These are phyloP conservation scores for Liposcelis brunnea DNA, from an alignment of 2,888 invertebrate genomes.

Conservation along the genomic window DNA sequence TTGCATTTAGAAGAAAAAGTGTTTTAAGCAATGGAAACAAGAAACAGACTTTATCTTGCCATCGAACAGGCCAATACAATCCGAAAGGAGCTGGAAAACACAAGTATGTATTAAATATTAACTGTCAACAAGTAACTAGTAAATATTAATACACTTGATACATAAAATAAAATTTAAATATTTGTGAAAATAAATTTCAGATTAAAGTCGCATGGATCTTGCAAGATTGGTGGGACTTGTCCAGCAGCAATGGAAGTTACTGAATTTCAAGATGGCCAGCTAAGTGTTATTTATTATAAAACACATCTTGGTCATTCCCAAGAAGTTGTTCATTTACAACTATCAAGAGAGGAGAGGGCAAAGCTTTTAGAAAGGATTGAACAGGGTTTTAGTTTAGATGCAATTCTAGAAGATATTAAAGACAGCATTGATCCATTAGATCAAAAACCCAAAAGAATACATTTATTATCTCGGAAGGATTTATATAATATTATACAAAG, in stretches of 20 bases:
- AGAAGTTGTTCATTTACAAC: neutral
- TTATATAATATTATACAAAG: neutral
- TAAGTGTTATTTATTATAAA: neutral
- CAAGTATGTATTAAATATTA: neutral
- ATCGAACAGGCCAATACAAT: neutral
- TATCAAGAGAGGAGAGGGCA: neutral
- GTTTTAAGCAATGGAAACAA: neutral
- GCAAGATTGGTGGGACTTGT: neutral
- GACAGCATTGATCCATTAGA: neutral
- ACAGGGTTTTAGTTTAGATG: neutral
- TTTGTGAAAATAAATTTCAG: neutral
- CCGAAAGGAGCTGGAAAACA: neutral
- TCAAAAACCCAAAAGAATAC: neutral
- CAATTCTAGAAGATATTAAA: neutral
- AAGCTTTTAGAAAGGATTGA: neutral
- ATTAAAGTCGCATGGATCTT: neutral
- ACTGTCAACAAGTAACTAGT: neutral
- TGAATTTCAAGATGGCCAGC: neutral
- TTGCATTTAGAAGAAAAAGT: neutral
- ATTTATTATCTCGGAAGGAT: neutral
- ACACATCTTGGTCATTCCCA: neutral
- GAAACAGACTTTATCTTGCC: neutral
- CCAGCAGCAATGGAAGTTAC: constrained; percentile 1
- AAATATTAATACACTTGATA: neutral
- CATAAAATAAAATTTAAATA: too few relatives aligned